Percentiles rank a stretch among this genome's conserved stretches.
phyloP scores from a whole-genome alignment of 2,888 invertebrate species.

The Gasteruption jaculator region DNA sequence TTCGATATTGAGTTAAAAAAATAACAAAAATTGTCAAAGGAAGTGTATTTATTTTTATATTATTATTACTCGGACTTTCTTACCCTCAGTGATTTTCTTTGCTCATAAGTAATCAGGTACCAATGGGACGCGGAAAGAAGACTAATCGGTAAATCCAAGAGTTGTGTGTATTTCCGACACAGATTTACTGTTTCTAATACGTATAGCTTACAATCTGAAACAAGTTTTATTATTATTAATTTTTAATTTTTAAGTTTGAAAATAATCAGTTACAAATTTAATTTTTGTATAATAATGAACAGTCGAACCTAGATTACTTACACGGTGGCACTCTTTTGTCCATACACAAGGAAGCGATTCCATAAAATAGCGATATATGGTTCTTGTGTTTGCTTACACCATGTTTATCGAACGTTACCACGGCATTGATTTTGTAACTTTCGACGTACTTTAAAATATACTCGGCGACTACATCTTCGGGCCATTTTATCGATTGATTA shows the following conservation, averaged over 20 bases:
- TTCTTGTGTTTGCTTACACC: conserved; percentile 93
- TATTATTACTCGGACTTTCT: conserved; percentile 25
- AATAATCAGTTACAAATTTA: too few species aligned
- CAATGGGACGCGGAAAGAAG: conserved; percentile 73
- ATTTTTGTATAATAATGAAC: conserved; percentile 3
- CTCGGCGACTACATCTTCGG: conserved; percentile 61
- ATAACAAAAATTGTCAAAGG: conserved; percentile 5
- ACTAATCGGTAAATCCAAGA: conserved; percentile 80
- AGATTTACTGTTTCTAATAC: conserved; percentile 82
- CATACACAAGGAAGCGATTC: conserved; percentile 73
- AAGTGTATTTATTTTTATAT: too few species aligned
- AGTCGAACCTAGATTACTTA: too few species aligned
- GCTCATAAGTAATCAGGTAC: conserved; percentile 54
- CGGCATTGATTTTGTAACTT: conserved; percentile 71
- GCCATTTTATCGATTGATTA: conserved; percentile 74
- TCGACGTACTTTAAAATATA: conserved; percentile 66
- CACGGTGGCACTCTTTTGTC: conserved; percentile 70
- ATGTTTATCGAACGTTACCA: conserved; percentile 90
- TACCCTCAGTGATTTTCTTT: conserved; percentile 42
- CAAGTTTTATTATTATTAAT: conserved; percentile 18
- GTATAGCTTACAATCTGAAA: conserved; percentile 77
- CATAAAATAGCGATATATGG: conserved; percentile 82
- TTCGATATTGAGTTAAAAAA: background rate
- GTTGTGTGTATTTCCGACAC: conserved; percentile 78
- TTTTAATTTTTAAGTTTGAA: too few species aligned